A percentile compares a stretch with the other conserved stretches of the same genome.
Evolutionary conservation across 2,888 invertebrate species (phyloP).

Genomic region (Hydraecia micacea): DNA sequence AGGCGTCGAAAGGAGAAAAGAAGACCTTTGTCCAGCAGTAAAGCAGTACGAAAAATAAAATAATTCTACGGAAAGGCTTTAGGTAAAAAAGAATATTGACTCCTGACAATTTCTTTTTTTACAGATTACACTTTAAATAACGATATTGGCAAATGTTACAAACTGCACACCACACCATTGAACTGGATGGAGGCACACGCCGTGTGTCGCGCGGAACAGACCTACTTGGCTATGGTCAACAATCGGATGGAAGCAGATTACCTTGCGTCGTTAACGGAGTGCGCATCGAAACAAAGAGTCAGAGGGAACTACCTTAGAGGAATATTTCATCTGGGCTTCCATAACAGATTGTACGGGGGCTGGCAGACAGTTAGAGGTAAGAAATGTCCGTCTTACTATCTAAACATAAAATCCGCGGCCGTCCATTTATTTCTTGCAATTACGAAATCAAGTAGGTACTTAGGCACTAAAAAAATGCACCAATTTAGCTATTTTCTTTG

Average conservation of each 20-base stretch:
- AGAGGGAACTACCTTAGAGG: slow-evolving; percentile 44
- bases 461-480: neutral
- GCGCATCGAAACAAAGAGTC: slow-evolving; percentile 20
- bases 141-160: slow-evolving; percentile 77
- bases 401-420: neutral
- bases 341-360: slow-evolving; percentile 63
- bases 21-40: no score
- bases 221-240: slow-evolving; percentile 76
- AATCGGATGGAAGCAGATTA: slow-evolving; percentile 54
- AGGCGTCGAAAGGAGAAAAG: neutral
- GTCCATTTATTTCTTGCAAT: neutral
- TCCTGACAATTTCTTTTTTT: slow-evolving; percentile 35
- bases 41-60: neutral
- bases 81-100: no score
- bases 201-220: slow-evolving; percentile 69
- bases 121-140: slow-evolving; percentile 77
- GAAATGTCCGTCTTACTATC: neutral
- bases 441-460: neutral
- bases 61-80: neutral
- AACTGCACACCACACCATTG: slow-evolving; percentile 76
- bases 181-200: slow-evolving; percentile 80
- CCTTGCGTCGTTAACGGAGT: slow-evolving; percentile 32
- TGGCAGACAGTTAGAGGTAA: slow-evolving; percentile 77
- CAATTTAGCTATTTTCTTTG: neutral
- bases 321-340: slow-evolving; percentile 70